Percentiles rank a stretch among this genome's conserved stretches.
These are phyloP conservation scores for Cheilosia vernalis DNA, from an alignment of 2,888 invertebrate species.

Conservation along the genomic window DNA sequence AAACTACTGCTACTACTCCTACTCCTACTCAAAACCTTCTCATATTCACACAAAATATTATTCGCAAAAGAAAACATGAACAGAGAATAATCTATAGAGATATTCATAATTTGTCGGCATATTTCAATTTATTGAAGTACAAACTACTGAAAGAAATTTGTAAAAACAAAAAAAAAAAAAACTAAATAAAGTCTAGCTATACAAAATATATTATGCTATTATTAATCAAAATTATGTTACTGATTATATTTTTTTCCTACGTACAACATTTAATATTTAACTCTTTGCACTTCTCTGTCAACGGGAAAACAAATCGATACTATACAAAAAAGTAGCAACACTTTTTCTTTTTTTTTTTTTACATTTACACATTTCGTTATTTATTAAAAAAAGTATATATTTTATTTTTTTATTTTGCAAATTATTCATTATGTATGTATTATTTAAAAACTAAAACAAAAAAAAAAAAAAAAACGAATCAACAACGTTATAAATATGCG, in stretches of 20 bases:
- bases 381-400: slow-evolving; percentile 71
- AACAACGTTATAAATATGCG: slow-evolving; percentile 35
- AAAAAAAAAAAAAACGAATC: slow-evolving; percentile 39
- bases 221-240: slow-evolving; percentile 68
- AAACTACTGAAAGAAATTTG: slow-evolving; percentile 43
- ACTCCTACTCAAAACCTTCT: slow-evolving; percentile 40
- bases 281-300: slow-evolving; percentile 39
- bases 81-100: slow-evolving; percentile 25
- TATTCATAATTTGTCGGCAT: slow-evolving; percentile 57
- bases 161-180: slow-evolving; percentile 13
- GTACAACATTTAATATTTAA: slow-evolving; percentile 49
- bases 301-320: slow-evolving; percentile 46
- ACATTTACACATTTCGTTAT: slow-evolving; percentile 72
- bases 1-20: slow-evolving; percentile 73
- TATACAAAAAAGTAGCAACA: slow-evolving; percentile 58
- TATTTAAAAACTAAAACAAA: slow-evolving; percentile 52
- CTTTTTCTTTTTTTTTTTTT: slow-evolving; percentile 67
- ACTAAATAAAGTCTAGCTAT: slow-evolving; percentile 36
- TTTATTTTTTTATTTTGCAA: slow-evolving; percentile 65
- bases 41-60: slow-evolving; percentile 44
- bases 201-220: slow-evolving; percentile 50
- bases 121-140: slow-evolving; percentile 62
- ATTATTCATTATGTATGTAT: slow-evolving; percentile 58
- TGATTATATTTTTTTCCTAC: slow-evolving; percentile 31
- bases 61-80: slow-evolving; percentile 35